phyloP scores from a whole-genome alignment of 2,888 invertebrate genomes.

The Cerceris ruficornis region DNA sequence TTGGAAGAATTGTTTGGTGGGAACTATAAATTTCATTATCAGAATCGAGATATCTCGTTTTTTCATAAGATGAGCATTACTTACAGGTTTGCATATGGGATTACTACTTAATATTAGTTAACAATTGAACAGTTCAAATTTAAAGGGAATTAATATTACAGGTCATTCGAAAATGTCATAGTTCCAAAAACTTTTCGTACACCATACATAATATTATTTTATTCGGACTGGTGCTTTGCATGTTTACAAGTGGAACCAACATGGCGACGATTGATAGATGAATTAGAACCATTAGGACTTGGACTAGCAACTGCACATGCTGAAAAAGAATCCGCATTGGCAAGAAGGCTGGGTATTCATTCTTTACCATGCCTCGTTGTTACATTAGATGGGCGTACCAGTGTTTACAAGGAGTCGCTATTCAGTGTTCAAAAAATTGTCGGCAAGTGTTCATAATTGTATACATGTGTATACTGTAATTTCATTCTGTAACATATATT shows the following conservation, averaged over 20 bases:
- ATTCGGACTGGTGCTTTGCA: constrained; percentile 97
- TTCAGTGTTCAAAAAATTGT: constrained; percentile 91
- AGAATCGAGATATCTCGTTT: constrained; percentile 92
- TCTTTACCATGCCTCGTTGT: constrained; percentile 92
- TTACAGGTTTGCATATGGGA: constrained; percentile 84
- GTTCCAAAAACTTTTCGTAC: constrained; percentile 91
- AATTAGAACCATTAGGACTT: constrained; percentile 92
- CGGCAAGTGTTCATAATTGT: constrained; percentile 83
- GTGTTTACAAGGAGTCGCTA: constrained; percentile 92
- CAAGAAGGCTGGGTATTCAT: constrained; percentile 90
- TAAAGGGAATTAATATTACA: constrained; percentile 75
- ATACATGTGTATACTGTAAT: neutral
- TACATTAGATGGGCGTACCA: constrained; percentile 91
- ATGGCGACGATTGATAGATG: constrained; percentile 92
- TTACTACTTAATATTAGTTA: too few species aligned
- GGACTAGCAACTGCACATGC: constrained; percentile 93
- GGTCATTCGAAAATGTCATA: constrained; percentile 93
- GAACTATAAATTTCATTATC: constrained; percentile 90
- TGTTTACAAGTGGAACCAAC: constrained; percentile 94
- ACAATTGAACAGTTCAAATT: too few species aligned
- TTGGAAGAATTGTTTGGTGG: constrained; percentile 91
- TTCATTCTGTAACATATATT: neutral
- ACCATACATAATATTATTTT: constrained; percentile 94
- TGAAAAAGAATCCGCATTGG: constrained; percentile 90
- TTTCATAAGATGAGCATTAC: constrained; percentile 94